These are phyloP conservation scores for Cantharis nigra DNA, from an alignment of 2,888 invertebrate species.

Conservation along the genomic window DNA sequence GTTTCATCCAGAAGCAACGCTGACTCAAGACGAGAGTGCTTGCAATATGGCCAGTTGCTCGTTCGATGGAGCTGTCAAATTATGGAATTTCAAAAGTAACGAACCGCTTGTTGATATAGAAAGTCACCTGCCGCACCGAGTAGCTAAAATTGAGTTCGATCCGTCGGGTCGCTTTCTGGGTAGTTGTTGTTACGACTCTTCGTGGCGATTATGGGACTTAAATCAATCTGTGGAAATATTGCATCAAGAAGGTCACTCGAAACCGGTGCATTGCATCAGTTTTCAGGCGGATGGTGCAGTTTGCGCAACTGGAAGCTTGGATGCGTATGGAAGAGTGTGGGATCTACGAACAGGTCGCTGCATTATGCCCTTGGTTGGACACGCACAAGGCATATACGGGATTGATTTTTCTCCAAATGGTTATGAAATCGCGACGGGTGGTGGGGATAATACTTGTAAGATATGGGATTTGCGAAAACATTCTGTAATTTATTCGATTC, in stretches of 20 bases:
- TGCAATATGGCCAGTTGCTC: constrained; percentile 93
- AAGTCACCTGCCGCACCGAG: constrained; percentile 88
- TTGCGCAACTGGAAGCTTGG: constrained; percentile 90
- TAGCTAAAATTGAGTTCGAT: constrained; percentile 89
- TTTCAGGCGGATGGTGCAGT: constrained; percentile 95
- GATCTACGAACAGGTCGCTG: constrained; percentile 96
- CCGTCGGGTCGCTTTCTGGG: constrained; percentile 95
- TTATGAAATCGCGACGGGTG: constrained; percentile 84
- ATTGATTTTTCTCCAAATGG: constrained; percentile 91
- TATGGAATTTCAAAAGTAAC: constrained; percentile 87
- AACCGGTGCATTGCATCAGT: constrained; percentile 88
- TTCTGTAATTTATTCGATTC: constrained; percentile 89
- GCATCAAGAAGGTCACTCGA: constrained; percentile 98
- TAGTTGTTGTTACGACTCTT: constrained; percentile 92
- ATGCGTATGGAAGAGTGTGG: constrained; percentile 98
- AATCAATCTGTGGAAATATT: constrained; percentile 90
- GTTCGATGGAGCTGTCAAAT: constrained; percentile 86
- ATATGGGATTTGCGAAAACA: constrained; percentile 94
- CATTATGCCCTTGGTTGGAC: constrained; percentile 98
- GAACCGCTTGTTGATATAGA: constrained; percentile 88
- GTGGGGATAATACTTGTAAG: constrained; percentile 90
- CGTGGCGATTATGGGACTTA: constrained; percentile 98
- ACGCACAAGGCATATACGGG: constrained; percentile 85
- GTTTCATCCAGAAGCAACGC: constrained; percentile 85
- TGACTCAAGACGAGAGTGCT: constrained; percentile 61